Percentiles rank a stretch among this genome's conserved stretches.
Conservation (phyloP, 2,888 invertebrate species). For the Anagyrus pseudococci region DNA sequence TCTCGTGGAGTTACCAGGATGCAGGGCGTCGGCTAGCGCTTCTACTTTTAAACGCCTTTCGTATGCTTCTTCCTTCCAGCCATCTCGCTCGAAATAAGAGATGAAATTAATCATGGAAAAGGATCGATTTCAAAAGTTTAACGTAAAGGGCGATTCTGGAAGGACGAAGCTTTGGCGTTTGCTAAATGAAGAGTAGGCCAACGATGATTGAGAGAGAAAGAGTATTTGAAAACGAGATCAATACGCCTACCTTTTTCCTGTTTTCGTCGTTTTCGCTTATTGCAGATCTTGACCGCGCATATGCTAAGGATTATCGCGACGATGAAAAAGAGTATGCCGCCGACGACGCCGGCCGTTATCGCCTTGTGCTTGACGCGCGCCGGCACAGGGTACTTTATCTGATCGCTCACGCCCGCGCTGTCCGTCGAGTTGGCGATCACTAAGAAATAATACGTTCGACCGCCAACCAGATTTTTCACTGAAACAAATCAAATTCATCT, state of each 20-base stretch:
- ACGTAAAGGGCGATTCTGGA: too few relatives aligned
- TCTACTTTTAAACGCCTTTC: background rate
- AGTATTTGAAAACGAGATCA: too few relatives aligned
- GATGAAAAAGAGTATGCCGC: slow-evolving; percentile 96
- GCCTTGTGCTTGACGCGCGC: slow-evolving; percentile 93
- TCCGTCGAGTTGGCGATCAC: slow-evolving; percentile 84
- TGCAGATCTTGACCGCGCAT: slow-evolving; percentile 97
- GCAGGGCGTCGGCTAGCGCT: background rate
- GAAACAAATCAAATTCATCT: slow-evolving; percentile 48
- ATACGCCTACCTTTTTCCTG: slow-evolving; percentile 96
- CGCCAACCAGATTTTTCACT: slow-evolving; percentile 92
- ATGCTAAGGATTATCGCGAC: slow-evolving; percentile 96
- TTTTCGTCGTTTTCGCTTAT: slow-evolving; percentile 95
- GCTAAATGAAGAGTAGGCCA: background rate
- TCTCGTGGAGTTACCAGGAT: slow-evolving; percentile 12
- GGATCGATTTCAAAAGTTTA: too few relatives aligned
- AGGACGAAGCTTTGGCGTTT: background rate
- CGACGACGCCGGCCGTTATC: slow-evolving; percentile 95
- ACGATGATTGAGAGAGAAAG: too few relatives aligned
- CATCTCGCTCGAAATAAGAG: too few relatives aligned
- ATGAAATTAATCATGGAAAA: too few relatives aligned
- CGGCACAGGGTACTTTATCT: slow-evolving; percentile 87
- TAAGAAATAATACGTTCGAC: slow-evolving; percentile 90
- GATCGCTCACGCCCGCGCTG: slow-evolving; percentile 86
- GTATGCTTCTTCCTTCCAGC: too few relatives aligned